phyloP scores from a whole-genome alignment of 1,140 invertebrate species.

The Caenorhabditis briggsae region DNA sequence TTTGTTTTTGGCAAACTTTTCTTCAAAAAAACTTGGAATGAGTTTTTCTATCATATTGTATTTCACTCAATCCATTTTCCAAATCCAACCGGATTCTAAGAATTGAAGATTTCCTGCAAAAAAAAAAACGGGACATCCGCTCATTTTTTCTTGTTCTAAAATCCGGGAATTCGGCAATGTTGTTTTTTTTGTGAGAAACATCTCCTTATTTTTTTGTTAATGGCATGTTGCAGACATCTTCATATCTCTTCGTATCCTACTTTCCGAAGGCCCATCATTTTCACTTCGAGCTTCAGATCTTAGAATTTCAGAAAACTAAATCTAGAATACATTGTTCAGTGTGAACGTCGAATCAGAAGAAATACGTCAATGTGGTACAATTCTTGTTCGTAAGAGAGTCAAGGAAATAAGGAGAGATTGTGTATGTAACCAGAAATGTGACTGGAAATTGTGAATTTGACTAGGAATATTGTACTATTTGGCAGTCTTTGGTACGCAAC shows the following conservation, averaged over 20 bases:
- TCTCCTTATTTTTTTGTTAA: constrained; percentile 10
- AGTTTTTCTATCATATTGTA: too few relatives aligned
- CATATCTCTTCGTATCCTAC: neutral
- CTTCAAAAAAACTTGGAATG: too few relatives aligned
- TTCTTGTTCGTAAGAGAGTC: neutral
- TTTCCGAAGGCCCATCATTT: neutral
- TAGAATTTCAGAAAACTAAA: neutral
- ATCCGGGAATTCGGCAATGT: constrained; percentile 23
- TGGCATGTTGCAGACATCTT: constrained; percentile 39
- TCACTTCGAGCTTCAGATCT: neutral
- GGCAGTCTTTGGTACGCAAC: neutral
- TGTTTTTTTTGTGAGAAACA: neutral
- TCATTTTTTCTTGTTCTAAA: constrained; percentile 3
- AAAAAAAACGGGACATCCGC: too few relatives aligned
- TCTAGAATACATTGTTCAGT: neutral
- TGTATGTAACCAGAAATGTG: neutral
- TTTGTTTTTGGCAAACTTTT: too few relatives aligned
- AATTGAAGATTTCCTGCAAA: too few relatives aligned
- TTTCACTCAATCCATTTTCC: too few relatives aligned
- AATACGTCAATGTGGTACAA: constrained; percentile 31
- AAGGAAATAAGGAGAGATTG: neutral
- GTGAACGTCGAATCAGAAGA: neutral
- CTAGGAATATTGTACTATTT: too few relatives aligned
- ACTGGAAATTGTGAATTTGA: neutral
- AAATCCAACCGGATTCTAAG: too few relatives aligned